These are phyloP conservation scores for Periphyllus acericola DNA, from an alignment of 2,888 invertebrate species.

Conservation along the genomic window DNA sequence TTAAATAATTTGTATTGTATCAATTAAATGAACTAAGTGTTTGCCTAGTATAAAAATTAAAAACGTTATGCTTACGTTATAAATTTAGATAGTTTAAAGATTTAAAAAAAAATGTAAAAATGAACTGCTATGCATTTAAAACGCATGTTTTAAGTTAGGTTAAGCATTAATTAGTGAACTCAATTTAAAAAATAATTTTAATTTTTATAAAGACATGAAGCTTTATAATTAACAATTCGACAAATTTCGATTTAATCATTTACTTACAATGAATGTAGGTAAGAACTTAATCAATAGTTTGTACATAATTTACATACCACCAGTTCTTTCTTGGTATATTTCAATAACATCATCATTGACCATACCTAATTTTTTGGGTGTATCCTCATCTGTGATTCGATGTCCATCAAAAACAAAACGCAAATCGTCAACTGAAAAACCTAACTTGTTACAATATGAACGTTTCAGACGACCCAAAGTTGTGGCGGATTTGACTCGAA, in stretches of 20 bases:
- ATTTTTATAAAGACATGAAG: neutral
- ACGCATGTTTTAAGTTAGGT: neutral
- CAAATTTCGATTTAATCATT: neutral
- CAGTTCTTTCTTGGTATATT: conserved; percentile 76
- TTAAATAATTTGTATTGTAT: too few relatives aligned
- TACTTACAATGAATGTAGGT: too few relatives aligned
- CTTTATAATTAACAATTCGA: neutral
- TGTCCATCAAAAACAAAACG: conserved; percentile 79
- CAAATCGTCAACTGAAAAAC: conserved; percentile 74
- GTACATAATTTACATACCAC: conserved; percentile 67
- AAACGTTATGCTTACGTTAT: too few relatives aligned
- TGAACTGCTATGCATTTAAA: too few relatives aligned
- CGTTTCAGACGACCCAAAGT: conserved; percentile 79
- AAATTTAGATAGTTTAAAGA: too few relatives aligned
- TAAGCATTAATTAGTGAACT: neutral
- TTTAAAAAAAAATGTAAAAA: too few relatives aligned
- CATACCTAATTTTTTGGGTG: conserved; percentile 77
- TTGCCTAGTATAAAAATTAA: too few relatives aligned
- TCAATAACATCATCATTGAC: conserved; percentile 79
- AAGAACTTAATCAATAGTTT: neutral
- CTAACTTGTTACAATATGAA: conserved; percentile 75
- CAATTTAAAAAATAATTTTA: neutral
- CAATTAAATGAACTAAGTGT: too few relatives aligned
- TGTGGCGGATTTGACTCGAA: conserved; percentile 79
- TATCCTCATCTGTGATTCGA: conserved; percentile 78